Evolutionary conservation across 2,888 invertebrate genomes (phyloP).

Genomic region (Polydrusus cervinus): DNA sequence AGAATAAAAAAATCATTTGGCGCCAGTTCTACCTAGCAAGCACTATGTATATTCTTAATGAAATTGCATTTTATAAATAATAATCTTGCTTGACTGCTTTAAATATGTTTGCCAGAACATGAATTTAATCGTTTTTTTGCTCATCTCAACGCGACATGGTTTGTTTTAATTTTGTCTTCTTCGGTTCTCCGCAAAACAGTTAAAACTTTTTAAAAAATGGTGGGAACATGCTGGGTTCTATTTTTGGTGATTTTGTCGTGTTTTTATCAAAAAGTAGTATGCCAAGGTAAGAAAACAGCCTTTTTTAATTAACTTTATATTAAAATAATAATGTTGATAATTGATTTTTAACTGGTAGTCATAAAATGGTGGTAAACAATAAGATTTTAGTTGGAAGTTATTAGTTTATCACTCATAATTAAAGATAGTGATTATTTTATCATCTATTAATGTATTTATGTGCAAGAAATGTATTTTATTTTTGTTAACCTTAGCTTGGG

Average conservation of each 20-base stretch:
- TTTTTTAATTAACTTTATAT: background rate
- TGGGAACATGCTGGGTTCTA: background rate
- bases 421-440: constrained; percentile 4
- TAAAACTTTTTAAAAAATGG: background rate
- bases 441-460: background rate
- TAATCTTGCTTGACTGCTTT: constrained; percentile 11
- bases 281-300: background rate
- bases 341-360: background rate
- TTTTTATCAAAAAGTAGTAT: constrained; percentile 2
- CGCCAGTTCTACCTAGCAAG: no score
- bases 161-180: background rate
- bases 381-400: background rate
- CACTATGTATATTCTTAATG: background rate
- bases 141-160: background rate
- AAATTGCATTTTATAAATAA: background rate
- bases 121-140: background rate
- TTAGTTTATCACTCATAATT: background rate
- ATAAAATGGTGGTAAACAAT: background rate
- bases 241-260: constrained; percentile 9
- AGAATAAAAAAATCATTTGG: background rate
- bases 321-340: background rate
- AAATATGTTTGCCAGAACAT: background rate
- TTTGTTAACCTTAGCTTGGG: no score
- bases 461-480: background rate
- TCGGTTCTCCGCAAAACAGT: background rate